Evolutionary conservation across 2,113 vertebrate genomes (phyloP), one percentile per base, ranked within the genome.

Genomic region (Epinephelus fuscoguttatus): DNA sequence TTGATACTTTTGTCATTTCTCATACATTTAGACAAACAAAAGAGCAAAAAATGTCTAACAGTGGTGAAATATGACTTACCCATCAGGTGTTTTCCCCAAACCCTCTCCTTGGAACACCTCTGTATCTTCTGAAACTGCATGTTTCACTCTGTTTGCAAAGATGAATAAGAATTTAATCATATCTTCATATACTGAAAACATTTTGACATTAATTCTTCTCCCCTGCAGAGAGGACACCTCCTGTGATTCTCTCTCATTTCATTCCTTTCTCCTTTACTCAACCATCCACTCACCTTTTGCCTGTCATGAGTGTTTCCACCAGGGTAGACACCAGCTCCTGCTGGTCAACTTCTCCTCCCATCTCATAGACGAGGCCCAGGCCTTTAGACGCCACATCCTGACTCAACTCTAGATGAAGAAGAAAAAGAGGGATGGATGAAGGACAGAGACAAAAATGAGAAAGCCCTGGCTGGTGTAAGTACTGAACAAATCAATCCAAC

Each of bases 311-410:
- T 2, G 98, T 98, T 91, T 99, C 98, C 78, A 99, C 97, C 23
- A 99, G 95, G 0, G 96, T 97, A 64, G 98, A 99, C 78, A 99
- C 98, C 69, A 99, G 94, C 72, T 99, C 96, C 85, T 99, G 97
- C 83, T 99, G 98, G 93, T 99, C 98, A 77, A 93, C 95, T 80
- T 99, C 97, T 81, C 85, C 97, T 89, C 98, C 98, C 81, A 99
- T 95, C 93, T 99, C 98, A 81, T 99, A 99, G 75, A 99, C 97
- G 70, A 99, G 95, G 6, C 98, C 98, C 73, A 99, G 97, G 53
- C 98, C 98, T 95, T 99, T 99, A 17, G 98, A 99, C 27, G 98
- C 97, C 90, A 98, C 97, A 83, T 99, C 98, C 87, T 99, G 98
- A 93, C 98, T 99, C 88, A 99, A 94, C 78, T 99, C 98, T 99